Conservation (phyloP, 2,113 vertebrate genomes). For the Hiodon tergisus region DNA sequence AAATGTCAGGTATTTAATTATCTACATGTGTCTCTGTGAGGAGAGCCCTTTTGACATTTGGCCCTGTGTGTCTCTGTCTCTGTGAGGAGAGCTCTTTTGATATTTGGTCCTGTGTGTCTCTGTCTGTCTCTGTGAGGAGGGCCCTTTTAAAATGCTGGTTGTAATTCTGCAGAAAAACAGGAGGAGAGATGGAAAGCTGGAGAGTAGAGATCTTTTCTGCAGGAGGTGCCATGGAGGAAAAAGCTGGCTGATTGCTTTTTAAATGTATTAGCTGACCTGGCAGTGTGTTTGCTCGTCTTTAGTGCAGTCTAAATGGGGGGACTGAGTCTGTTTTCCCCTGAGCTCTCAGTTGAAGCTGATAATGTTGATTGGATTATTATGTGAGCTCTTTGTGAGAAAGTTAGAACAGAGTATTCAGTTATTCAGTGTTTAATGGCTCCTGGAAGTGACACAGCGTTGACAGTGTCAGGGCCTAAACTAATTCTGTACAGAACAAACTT, state of each 20-base stretch:
- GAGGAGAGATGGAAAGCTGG: neutral
- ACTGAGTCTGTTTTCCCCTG: conserved; percentile 13
- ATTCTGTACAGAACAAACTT: no score
- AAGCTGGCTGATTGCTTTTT: conserved; percentile 21
- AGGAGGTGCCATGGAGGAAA: neutral
- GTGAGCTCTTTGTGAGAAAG: conserved; percentile 10
- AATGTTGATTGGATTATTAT: conserved; percentile 25
- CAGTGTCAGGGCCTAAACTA: no score
- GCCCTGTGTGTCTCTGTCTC: no score
- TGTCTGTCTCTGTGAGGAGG: no score
- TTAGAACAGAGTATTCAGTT: conserved; percentile 6
- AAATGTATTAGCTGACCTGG: conserved; percentile 12
- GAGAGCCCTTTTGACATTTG: no score
- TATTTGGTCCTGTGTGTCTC: no score
- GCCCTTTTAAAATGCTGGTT: no score
- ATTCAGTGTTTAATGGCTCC: no score
- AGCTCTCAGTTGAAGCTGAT: conserved; percentile 2
- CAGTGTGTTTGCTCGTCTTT: conserved; percentile 9
- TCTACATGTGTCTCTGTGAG: no score
- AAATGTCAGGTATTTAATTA: no score
- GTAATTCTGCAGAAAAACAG: neutral
- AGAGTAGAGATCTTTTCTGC: neutral
- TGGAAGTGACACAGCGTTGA: no score
- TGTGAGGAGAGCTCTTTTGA: no score
- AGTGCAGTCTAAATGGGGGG: neutral